phyloP scores from a whole-genome alignment of 2,113 vertebrate species.

The Phalacrocorax aristotelis region DNA sequence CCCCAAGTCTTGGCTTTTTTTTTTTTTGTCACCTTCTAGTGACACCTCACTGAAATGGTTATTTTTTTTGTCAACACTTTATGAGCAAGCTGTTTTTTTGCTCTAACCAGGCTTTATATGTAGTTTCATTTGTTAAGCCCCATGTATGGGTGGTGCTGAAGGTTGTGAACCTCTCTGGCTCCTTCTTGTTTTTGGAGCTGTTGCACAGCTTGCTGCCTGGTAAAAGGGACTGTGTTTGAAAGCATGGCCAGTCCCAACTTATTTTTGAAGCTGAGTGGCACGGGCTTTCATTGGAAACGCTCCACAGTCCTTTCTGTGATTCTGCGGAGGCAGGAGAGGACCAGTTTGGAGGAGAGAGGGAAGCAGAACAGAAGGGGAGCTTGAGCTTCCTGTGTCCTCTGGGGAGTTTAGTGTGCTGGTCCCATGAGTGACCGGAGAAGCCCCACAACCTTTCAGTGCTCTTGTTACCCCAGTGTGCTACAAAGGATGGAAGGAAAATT shows the following conservation, averaged over 20 bases:
- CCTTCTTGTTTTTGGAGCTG: not conserved
- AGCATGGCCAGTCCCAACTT: not conserved
- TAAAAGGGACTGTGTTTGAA: not conserved
- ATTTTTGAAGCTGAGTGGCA: not conserved
- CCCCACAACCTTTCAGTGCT: not conserved
- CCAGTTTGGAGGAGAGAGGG: not conserved
- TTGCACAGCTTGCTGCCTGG: not conserved
- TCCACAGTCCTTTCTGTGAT: not conserved
- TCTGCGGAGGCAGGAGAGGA: not conserved
- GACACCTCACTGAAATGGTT: not conserved
- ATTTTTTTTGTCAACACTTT: not conserved
- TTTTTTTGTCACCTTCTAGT: not conserved
- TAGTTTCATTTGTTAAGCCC: not conserved
- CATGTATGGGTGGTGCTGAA: not conserved
- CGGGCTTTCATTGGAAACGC: rapidly evolving
- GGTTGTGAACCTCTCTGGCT: not conserved
- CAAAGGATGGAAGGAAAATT: not conserved
- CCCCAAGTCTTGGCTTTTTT: not conserved
- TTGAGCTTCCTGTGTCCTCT: not conserved
- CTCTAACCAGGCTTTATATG: not conserved
- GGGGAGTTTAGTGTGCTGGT: not conserved
- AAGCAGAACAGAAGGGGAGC: not conserved
- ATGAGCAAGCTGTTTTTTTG: not conserved
- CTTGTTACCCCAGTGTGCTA: not conserved
- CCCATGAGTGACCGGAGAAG: not conserved